Evolutionary conservation across 2,888 invertebrate genomes (phyloP).

Genomic region (Drosophila mimetica): DNA sequence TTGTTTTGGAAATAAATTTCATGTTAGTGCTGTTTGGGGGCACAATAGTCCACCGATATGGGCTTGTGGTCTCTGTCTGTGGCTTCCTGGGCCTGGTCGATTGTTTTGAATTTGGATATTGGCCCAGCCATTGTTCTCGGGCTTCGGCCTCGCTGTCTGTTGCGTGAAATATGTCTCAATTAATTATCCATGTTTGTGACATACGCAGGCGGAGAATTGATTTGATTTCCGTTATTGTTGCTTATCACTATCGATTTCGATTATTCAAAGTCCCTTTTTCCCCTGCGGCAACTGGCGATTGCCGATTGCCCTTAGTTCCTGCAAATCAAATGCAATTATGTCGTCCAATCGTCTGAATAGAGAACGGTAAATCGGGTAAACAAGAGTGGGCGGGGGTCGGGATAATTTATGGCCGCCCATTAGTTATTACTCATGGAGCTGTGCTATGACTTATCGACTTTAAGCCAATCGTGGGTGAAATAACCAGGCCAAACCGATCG

Average conservation of each 20-base stretch:
- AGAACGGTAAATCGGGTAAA: slow-evolving; percentile 23
- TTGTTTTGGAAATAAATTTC: slow-evolving; percentile 58
- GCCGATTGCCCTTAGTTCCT: slow-evolving; percentile 8
- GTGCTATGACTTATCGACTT: slow-evolving; percentile 35
- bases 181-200: slow-evolving; percentile 62
- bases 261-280: slow-evolving; percentile 39
- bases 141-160: slow-evolving; percentile 28
- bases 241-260: slow-evolving; percentile 50
- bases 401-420: slow-evolving; percentile 45
- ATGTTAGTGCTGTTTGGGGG: slow-evolving; percentile 48
- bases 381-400: slow-evolving; percentile 21
- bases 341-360: slow-evolving; percentile 35
- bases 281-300: neutral
- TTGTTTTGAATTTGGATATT: slow-evolving; percentile 11
- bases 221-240: slow-evolving; percentile 49
- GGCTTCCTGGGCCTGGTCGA: slow-evolving; percentile 4
- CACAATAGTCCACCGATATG: slow-evolving; percentile 30
- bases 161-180: slow-evolving; percentile 68
- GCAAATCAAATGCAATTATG: slow-evolving; percentile 53
- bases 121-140: slow-evolving; percentile 19
- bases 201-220: slow-evolving; percentile 45
- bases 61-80: slow-evolving; percentile 9
- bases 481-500: neutral
- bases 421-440: slow-evolving; percentile 37
- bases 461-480: slow-evolving; percentile 17